A percentile compares a stretch with the other conserved stretches of the same genome.
These are phyloP conservation scores for western clawed frog (Xenopus tropicalis) DNA, from an alignment of 2,113 vertebrate species.

Conservation along the genomic window UCB_Xtro_10.0 CM004443.2:138328001-138328500, in stretches of 20 bases:
- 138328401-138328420: slow-evolving; percentile 11
- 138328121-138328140: too few relatives aligned
- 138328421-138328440: not conserved
- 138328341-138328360: not conserved
- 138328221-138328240: slow-evolving; percentile 27
- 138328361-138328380: slow-evolving; percentile 13
- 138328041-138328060: too few relatives aligned
- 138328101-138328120: too few relatives aligned
- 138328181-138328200: too few relatives aligned
- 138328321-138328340: slow-evolving; percentile 25
- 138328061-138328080: too few relatives aligned
- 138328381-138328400: slow-evolving; percentile 10
- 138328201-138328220: slow-evolving; percentile 2
- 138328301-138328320: slow-evolving; percentile 11
- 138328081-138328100: too few relatives aligned
- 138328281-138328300: slow-evolving; percentile 4
- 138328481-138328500: too few relatives aligned
- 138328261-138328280: slow-evolving; percentile 7
- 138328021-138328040: too few relatives aligned
- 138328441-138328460: not conserved
- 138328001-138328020: too few relatives aligned
- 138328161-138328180: too few relatives aligned
- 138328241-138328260: slow-evolving; percentile 1
- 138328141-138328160: too few relatives aligned
- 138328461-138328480: too few relatives aligned